Conservation (phyloP, 2,888 invertebrate genomes). For the Junonia oenone region DNA sequence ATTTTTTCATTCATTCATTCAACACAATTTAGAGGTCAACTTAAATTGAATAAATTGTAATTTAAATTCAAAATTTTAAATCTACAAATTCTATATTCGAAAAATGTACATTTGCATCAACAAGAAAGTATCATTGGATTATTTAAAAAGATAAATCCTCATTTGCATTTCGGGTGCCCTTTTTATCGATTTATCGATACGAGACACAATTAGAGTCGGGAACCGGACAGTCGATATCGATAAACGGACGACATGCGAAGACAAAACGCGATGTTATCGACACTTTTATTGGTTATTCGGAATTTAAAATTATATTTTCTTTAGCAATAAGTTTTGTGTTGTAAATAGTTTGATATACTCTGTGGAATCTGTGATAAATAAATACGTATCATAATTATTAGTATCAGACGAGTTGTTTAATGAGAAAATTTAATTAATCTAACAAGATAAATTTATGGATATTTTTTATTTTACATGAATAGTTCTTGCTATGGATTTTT, state of each 20-base stretch:
- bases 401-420: no score
- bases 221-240: constrained; percentile 60
- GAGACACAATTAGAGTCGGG: constrained; percentile 74
- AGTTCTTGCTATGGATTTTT: no score
- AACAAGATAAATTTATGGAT: no score
- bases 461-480: no score
- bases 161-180: constrained; percentile 53
- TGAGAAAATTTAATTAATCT: no score
- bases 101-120: constrained; percentile 9
- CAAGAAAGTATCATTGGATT: constrained; percentile 2
- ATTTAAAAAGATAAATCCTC: constrained; percentile 25
- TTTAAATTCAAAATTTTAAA: not conserved
- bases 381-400: no score
- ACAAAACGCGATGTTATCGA: constrained; percentile 71
- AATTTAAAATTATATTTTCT: constrained; percentile 31
- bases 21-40: not conserved
- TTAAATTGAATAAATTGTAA: not conserved
- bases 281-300: constrained; percentile 18
- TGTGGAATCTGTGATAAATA: no score
- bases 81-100: not conserved
- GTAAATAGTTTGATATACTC: no score
- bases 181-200: constrained; percentile 53
- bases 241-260: constrained; percentile 57
- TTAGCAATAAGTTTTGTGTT: not conserved
- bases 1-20: no score